Conservation (phyloP, 2,797 vertebrate genomes). For the Dryobates pubescens region DNA sequence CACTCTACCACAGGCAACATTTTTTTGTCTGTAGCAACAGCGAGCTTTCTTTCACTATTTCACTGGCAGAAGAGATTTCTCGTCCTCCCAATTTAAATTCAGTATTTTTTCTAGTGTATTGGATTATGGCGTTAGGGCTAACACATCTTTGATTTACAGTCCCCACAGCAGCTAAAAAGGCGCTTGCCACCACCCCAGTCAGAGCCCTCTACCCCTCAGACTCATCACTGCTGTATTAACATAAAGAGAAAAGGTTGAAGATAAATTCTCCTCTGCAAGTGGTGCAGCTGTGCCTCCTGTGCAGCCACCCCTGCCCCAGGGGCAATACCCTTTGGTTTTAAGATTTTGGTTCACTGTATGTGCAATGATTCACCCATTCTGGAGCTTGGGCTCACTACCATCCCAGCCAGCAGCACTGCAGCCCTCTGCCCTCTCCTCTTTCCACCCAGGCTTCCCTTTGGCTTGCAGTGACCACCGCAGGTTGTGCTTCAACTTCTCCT, state of each 20-base stretch:
- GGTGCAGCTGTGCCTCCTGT: not conserved
- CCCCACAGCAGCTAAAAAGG: not conserved
- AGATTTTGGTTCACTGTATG: not conserved
- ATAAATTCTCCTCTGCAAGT: not conserved
- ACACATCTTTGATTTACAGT: not conserved
- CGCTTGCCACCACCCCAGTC: not conserved
- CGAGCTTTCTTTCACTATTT: not conserved
- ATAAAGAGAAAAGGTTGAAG: not conserved
- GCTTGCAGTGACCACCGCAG: not conserved
- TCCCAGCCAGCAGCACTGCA: not conserved
- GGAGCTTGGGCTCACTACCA: not conserved
- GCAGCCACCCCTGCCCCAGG: fast-evolving
- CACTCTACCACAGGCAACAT: fast-evolving
- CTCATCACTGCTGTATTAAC: not conserved
- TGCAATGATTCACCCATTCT: not conserved
- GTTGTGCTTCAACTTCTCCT: not conserved
- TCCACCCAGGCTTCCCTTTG: not conserved
- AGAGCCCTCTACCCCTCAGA: not conserved
- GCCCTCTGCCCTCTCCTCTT: not conserved
- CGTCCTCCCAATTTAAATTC: not conserved
- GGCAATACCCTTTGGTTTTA: not conserved
- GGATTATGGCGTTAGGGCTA: not conserved
- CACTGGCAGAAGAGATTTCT: not conserved
- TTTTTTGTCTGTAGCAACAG: not conserved
- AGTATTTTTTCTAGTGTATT: not conserved